phyloP scores from a whole-genome alignment of 1,140 invertebrate species.

The Phthorimaea operculella region DNA sequence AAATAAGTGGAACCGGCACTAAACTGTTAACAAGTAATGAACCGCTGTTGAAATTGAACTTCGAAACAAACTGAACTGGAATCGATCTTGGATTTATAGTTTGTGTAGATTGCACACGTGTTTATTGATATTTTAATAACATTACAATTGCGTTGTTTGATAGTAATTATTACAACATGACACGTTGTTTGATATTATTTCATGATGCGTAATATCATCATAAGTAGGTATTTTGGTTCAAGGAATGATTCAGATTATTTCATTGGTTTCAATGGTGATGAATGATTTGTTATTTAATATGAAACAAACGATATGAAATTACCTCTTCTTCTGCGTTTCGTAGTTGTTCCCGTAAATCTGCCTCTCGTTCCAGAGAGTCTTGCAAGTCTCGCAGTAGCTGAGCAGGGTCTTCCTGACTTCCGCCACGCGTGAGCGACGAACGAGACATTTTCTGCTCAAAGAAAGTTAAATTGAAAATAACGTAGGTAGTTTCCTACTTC shows the following conservation, averaged over 20 bases:
- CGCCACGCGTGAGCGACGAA: constrained; percentile 75
- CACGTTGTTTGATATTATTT: too few relatives aligned
- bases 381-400: constrained; percentile 87
- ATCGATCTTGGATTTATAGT: background rate
- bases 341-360: constrained; percentile 90
- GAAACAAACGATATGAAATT: constrained; percentile 1
- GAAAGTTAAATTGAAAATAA: background rate
- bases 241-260: too few relatives aligned
- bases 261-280: too few relatives aligned
- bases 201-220: too few relatives aligned
- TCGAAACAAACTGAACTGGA: background rate
- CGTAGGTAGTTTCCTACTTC: background rate
- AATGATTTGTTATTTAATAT: too few relatives aligned
- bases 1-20: constrained; percentile 16
- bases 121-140: background rate
- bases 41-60: background rate
- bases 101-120: background rate
- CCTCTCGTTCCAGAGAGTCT: constrained; percentile 91
- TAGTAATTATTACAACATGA: too few relatives aligned
- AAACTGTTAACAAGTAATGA: constrained; percentile 16
- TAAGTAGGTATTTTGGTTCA: too few relatives aligned
- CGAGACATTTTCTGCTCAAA: constrained; percentile 71
- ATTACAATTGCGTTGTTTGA: too few relatives aligned
- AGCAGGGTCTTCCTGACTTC: constrained; percentile 81
- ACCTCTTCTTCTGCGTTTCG: constrained; percentile 91